Conservation (phyloP, 2,888 invertebrate genomes). For the Caenorhabditis sulstoni region DNA sequence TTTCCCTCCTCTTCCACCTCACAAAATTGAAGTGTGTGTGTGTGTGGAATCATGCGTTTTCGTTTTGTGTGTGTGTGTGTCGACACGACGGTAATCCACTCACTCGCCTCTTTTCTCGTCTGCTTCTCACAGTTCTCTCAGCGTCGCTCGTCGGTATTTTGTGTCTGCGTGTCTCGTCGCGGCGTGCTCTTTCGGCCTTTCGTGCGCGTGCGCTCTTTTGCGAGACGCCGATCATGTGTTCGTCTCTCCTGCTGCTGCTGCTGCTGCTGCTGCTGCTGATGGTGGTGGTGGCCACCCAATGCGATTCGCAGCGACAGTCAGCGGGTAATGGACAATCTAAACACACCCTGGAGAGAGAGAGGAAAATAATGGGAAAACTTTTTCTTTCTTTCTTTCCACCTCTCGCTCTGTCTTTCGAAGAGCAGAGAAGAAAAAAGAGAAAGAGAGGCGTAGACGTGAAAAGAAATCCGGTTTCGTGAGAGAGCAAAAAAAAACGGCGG, state of each 20-base stretch:
- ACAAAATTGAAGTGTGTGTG: conserved; percentile 39
- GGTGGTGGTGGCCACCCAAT: not conserved
- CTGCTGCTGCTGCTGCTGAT: not conserved
- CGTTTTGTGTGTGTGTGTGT: conserved; percentile 26
- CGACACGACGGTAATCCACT: conserved; percentile 52
- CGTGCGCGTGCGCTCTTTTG: not conserved
- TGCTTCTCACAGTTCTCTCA: not conserved
- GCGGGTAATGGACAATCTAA: conserved; percentile 40
- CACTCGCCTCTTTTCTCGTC: not conserved
- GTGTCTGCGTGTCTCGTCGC: not conserved
- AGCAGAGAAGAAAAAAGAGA: not conserved
- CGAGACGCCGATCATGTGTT: conserved; percentile 47
- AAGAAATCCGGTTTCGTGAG: conserved; percentile 17
- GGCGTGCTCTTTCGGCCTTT: not conserved
- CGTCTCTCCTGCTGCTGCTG: not conserved
- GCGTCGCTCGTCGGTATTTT: not conserved
- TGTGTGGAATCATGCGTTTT: conserved; percentile 58
- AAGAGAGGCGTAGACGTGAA: not conserved
- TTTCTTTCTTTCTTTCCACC: not conserved
- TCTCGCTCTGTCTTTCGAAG: not conserved
- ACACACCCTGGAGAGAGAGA: conserved; percentile 8
- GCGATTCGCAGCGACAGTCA: too few species aligned
- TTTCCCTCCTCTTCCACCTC: conserved; percentile 19
- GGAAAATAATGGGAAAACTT: not conserved
- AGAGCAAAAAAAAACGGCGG: not conserved